Conservation (phyloP, 2,113 vertebrate species). For the Vicugna pacos region DNA sequence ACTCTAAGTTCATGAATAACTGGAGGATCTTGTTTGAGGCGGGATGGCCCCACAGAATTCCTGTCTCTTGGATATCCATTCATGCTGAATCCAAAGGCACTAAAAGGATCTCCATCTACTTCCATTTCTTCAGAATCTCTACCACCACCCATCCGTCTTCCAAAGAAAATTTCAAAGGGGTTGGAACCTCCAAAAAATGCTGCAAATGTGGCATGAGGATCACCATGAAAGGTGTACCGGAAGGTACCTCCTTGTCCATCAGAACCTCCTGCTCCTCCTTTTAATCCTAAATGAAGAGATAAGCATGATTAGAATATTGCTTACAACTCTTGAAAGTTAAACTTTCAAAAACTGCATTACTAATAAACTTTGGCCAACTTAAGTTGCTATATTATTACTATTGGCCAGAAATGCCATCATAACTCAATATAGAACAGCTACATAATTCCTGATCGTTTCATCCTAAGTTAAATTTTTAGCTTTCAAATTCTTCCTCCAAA, state of each 20-base stretch:
- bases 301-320: constrained; percentile 55
- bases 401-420: not conserved
- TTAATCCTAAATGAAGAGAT: constrained; percentile 90
- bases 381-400: not conserved
- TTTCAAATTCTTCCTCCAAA: constrained; percentile 60
- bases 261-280: constrained; percentile 94
- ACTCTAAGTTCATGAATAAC: constrained; percentile 97
- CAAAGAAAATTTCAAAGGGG: constrained; percentile 99
- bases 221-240: constrained; percentile 97
- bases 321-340: not conserved
- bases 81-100: constrained; percentile 96
- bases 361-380: constrained; percentile 18
- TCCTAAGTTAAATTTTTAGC: constrained; percentile 41
- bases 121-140: constrained; percentile 98
- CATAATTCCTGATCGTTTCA: not conserved
- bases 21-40: constrained; percentile 96
- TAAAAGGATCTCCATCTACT: constrained; percentile 96
- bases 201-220: constrained; percentile 98
- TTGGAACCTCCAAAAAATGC: constrained; percentile 98
- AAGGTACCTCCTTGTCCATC: constrained; percentile 96
- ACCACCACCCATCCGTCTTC: constrained; percentile 93
- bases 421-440: constrained; percentile 25
- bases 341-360: not conserved
- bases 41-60: constrained; percentile 91
- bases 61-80: constrained; percentile 97